Base-by-base conservation (phyloP, 2,113 vertebrate species). In the Cyprinodon brontotheroides region DNA sequence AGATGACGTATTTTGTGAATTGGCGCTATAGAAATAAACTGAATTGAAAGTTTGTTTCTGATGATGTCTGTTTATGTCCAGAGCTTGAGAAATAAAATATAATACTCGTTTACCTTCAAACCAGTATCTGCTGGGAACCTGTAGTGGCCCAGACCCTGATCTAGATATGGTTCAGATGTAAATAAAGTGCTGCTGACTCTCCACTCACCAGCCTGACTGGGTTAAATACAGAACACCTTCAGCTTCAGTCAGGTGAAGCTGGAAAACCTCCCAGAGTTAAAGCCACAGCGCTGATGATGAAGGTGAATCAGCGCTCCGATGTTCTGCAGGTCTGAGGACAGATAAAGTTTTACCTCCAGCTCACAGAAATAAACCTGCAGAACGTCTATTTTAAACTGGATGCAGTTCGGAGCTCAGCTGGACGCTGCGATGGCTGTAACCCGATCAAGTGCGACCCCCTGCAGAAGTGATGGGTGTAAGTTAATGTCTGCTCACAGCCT, bases 381-480 rank as follows among this genome's bases (percentile, higher is more conserved):
- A 22, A 59, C 29, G 20, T 83, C 61, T 86, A 78, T 82, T 82
- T 86, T 67, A 79, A 76, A 65, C 45, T 65, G 72, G 39, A 75
- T 77, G 68, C 47, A 68, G 74, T 69, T 79, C 73, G 68, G 74
- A 64, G 60, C 81, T 80, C 83, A 76, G 67, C 74, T 48, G 72
- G 86, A 74, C 70, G 69, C 77, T 74, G 68, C 62, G 68, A 61
- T 12, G 41, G 50, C 37, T 29, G 20, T 82, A 88, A 91, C 81
- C 40, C 69, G 80, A 90, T 65, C 82, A n/a, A 61, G 64, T 82
- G 86, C 61, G 70, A 78, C 84, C 60, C 70, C 72, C 82, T 86
- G 78, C 79, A 78, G 53, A 87, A 83, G 83, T 84, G 74, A 84
- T 77, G 83, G 85, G 66, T 85, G 85, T 70, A 86, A 86, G 87